These are phyloP conservation scores for Idaea aversata DNA, from an alignment of 2,888 invertebrate genomes.

Conservation along the genomic window DNA sequence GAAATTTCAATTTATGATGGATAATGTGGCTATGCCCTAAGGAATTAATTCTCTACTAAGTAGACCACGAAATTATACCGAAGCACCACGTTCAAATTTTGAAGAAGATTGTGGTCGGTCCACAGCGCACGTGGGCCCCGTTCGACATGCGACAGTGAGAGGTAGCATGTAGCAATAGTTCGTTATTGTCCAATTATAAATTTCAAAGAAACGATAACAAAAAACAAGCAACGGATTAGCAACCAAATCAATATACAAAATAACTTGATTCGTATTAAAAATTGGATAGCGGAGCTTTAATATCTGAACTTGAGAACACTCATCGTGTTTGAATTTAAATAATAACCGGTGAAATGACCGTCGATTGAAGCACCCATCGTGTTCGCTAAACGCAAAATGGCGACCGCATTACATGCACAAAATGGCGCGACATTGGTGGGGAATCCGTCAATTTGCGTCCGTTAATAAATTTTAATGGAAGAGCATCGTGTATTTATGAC, in stretches of 20 bases:
- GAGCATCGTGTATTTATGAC: not conserved
- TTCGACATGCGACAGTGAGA: not conserved
- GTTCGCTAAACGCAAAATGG: not conserved
- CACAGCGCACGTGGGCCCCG: not conserved
- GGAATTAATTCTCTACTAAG: not conserved
- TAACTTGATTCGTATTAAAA: not conserved
- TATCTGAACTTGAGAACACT: not conserved
- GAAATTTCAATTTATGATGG: not conserved
- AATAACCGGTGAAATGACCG: not conserved
- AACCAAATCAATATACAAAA: not conserved
- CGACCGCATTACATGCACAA: constrained; percentile 1
- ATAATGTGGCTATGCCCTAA: not conserved
- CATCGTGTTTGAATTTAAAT: not conserved
- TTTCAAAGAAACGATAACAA: not conserved
- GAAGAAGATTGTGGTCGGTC: not conserved
- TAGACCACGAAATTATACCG: not conserved
- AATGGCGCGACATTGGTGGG: not conserved
- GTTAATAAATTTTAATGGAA: not conserved
- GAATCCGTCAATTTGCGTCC: not conserved
- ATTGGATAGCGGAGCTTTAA: not conserved
- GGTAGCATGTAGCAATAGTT: not conserved
- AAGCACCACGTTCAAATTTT: not conserved
- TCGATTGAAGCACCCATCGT: not conserved
- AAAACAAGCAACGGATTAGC: not conserved
- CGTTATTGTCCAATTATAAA: no score